Percentiles rank a stretch among this genome's conserved stretches.
These are phyloP conservation scores for Gambusia yucatana DNA, from an alignment of 2,797 vertebrate genomes.

Conservation along the genomic window DNA sequence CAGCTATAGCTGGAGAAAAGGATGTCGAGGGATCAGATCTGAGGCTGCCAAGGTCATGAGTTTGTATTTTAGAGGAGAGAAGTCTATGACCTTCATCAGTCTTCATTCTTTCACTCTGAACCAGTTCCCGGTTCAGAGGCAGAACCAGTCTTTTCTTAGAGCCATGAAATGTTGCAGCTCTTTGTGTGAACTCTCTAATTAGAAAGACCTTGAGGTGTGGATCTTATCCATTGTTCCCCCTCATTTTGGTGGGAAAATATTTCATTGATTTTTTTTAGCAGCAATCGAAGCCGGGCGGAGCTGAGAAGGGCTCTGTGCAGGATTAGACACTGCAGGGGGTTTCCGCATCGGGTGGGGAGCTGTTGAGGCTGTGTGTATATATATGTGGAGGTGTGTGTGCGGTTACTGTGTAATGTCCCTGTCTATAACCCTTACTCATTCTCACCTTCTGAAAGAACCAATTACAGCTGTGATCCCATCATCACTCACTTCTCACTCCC, in stretches of 20 bases:
- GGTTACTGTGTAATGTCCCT: slow-evolving; percentile 42
- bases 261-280: slow-evolving; percentile 78
- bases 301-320: slow-evolving; percentile 73
- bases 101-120: slow-evolving; percentile 37
- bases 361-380: slow-evolving; percentile 7
- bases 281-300: slow-evolving; percentile 74
- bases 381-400: slow-evolving; percentile 9
- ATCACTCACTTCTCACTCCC: slow-evolving; percentile 37
- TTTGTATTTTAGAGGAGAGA: slow-evolving; percentile 58
- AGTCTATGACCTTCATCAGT: slow-evolving; percentile 72
- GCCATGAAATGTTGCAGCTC: slow-evolving; percentile 60
- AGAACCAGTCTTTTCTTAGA: slow-evolving; percentile 43
- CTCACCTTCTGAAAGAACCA: slow-evolving; percentile 56
- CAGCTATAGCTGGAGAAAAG: slow-evolving; percentile 31
- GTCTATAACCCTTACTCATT: slow-evolving; percentile 44
- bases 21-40: slow-evolving; percentile 42
- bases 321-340: slow-evolving; percentile 83
- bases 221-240: slow-evolving; percentile 76
- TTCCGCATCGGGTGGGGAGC: slow-evolving; percentile 56
- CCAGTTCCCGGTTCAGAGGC: slow-evolving; percentile 8
- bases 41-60: slow-evolving; percentile 52
- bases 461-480: slow-evolving; percentile 56
- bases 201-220: slow-evolving; percentile 74
- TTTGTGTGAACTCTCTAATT: slow-evolving; percentile 82
- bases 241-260: slow-evolving; percentile 87